Conservation (phyloP, 2,888 invertebrate genomes). For the Hylaea fasciaria region DNA sequence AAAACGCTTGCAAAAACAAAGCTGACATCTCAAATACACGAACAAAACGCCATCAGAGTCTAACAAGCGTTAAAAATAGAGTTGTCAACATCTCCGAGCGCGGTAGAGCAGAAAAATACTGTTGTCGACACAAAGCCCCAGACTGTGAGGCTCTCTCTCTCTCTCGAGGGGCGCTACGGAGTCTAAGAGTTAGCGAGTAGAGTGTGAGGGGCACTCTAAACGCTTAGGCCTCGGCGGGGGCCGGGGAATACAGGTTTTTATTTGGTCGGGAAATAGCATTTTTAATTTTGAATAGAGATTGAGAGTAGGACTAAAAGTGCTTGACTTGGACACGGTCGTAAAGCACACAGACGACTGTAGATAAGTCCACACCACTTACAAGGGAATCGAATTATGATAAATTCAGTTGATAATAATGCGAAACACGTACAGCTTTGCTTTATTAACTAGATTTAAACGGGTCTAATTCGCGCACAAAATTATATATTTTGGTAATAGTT, state of each 20-base stretch:
- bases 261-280: not conserved
- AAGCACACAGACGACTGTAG: not conserved
- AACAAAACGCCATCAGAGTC: not conserved
- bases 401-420: too few relatives aligned
- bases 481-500: too few relatives aligned
- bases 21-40: not conserved
- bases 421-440: too few relatives aligned
- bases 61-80: conserved; percentile 26
- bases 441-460: too few relatives aligned
- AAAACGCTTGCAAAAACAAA: not conserved
- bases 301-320: not conserved
- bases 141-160: not conserved
- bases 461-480: too few relatives aligned
- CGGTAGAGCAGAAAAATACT: conserved; percentile 20
- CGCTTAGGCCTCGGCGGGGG: not conserved
- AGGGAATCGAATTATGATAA: too few relatives aligned
- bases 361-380: not conserved
- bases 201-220: conserved; percentile 23
- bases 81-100: conserved; percentile 14
- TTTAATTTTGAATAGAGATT: not conserved
- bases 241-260: conserved; percentile 15
- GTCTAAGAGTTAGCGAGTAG: not conserved
- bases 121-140: conserved; percentile 31
- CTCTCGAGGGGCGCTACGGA: conserved; percentile 20
- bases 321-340: not conserved